Conservation (phyloP, 2,113 vertebrate species). For the Chionis minor region DNA sequence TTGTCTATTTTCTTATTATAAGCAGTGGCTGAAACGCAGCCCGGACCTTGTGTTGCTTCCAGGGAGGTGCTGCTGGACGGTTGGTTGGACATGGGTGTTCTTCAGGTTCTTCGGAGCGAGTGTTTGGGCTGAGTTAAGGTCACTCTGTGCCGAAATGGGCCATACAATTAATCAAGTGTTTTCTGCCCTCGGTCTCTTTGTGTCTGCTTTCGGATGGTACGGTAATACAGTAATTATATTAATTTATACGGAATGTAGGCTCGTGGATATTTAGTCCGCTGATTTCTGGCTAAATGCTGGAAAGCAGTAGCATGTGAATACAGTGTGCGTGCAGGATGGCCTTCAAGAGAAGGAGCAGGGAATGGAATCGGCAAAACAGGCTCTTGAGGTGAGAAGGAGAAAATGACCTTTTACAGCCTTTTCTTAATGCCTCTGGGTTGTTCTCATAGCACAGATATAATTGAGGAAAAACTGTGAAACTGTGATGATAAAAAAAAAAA, state of each 20-base stretch:
- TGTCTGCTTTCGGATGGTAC: fast-evolving
- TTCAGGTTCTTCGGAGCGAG: fast-evolving
- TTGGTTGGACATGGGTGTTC: background rate
- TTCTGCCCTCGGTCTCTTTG: background rate
- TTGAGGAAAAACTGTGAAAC: background rate
- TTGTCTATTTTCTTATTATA: background rate
- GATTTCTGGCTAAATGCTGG: background rate
- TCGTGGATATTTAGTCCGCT: background rate
- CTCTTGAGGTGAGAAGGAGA: background rate
- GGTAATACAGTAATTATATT: fast-evolving
- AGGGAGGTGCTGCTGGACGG: no score
- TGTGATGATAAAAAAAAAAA: background rate
- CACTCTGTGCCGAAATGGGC: fast-evolving
- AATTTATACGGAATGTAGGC: background rate
- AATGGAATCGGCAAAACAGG: background rate
- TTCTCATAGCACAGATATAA: background rate
- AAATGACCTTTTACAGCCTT: background rate
- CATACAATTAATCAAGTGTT: fast-evolving
- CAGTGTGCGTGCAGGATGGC: fast-evolving
- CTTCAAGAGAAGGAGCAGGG: background rate
- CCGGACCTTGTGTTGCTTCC: fast-evolving
- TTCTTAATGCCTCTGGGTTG: background rate
- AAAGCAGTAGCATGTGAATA: background rate
- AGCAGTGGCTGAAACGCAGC: fast-evolving
- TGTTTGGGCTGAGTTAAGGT: background rate